These are phyloP conservation scores for Dysmachus trigonus DNA, from an alignment of 2,888 invertebrate species.

Conservation along the genomic window DNA sequence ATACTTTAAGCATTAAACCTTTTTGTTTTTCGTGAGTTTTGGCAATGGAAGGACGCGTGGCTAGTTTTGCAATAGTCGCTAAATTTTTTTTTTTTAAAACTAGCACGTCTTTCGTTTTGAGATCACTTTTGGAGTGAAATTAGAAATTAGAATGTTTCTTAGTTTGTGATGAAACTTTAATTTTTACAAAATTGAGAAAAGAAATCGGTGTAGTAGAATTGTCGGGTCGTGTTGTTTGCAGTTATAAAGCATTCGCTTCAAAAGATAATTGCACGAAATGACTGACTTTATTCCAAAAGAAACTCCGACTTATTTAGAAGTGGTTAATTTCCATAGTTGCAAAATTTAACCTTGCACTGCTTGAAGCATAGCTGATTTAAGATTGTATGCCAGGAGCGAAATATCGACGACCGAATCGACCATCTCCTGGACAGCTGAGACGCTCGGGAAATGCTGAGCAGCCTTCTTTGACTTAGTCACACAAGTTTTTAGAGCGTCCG, in stretches of 20 bases:
- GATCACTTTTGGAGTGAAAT: neutral
- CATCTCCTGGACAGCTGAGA: slow-evolving; percentile 91
- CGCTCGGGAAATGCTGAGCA: slow-evolving; percentile 90
- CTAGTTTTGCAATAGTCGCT: neutral
- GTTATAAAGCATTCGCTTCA: neutral
- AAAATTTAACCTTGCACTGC: slow-evolving; percentile 62
- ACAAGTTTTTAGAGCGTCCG: slow-evolving; percentile 81
- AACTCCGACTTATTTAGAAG: neutral
- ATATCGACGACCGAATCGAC: slow-evolving; percentile 89
- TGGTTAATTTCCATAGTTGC: neutral
- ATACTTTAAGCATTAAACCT: neutral
- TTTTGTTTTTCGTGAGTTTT: neutral
- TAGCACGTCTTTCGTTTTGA: neutral
- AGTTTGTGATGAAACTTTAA: neutral
- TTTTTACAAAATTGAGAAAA: neutral
- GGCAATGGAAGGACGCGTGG: neutral
- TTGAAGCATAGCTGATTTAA: slow-evolving; percentile 78
- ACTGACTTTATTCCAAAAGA: neutral
- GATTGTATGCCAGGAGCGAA: slow-evolving; percentile 82
- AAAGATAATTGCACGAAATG: neutral
- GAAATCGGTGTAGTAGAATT: neutral
- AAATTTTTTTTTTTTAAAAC: neutral
- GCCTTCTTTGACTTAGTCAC: slow-evolving; percentile 91
- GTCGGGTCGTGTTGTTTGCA: neutral
- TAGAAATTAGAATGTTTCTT: neutral